phyloP scores from a whole-genome alignment of 2,113 vertebrate genomes.

The Scolopax mira region DNA sequence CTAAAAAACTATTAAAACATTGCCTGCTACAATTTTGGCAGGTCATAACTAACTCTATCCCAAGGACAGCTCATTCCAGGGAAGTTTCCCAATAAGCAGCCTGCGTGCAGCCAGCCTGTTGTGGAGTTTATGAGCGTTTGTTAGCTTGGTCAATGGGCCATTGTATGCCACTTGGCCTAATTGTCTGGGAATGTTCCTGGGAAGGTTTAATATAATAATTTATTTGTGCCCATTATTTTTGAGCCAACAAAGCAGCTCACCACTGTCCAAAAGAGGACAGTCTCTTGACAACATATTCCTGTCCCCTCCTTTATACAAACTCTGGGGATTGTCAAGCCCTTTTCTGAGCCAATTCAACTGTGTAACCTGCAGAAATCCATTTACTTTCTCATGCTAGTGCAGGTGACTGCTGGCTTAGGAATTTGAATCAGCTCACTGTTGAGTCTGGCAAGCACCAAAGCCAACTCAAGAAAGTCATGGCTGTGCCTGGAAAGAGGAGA shows the following conservation, averaged over 20 bases:
- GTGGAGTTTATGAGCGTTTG: constrained; percentile 2
- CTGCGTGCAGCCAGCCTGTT: neutral
- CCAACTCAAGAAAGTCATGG: neutral
- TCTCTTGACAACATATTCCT: neutral
- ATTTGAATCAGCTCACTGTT: neutral
- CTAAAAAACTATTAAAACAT: constrained; percentile 18
- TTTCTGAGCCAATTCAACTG: neutral
- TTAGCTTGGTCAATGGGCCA: constrained; percentile 13
- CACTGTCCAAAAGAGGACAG: neutral
- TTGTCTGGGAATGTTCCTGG: constrained; percentile 40
- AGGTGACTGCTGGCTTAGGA: neutral
- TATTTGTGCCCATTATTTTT: constrained; percentile 5
- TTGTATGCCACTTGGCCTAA: constrained; percentile 27
- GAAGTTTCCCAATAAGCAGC: neutral
- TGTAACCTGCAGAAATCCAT: neutral
- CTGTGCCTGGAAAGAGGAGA: neutral
- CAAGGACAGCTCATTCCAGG: constrained; percentile 21
- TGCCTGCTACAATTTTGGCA: constrained; percentile 31
- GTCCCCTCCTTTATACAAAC: neutral
- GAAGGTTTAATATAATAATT: constrained; percentile 19
- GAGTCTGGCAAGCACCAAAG: neutral
- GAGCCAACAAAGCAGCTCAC: neutral
- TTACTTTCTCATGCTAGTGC: neutral
- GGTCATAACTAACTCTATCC: neutral
- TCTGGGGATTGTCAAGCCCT: neutral